A percentile compares a stretch with the other conserved stretches of the same genome.
phyloP scores from a whole-genome alignment of 2,888 invertebrate species.

The Drosophila atripex region DNA sequence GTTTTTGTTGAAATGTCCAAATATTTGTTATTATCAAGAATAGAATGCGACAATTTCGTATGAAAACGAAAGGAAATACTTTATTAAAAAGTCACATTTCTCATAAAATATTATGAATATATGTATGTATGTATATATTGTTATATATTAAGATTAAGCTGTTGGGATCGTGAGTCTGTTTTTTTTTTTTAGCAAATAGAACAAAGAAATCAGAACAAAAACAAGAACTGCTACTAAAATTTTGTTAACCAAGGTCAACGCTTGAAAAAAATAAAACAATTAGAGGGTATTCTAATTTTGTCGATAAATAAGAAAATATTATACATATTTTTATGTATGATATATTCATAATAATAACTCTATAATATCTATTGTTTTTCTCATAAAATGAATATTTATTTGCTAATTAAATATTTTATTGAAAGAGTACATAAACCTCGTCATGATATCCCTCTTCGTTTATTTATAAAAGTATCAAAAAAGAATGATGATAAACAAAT shows the following conservation, averaged over 20 bases:
- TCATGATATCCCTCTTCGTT: neutral
- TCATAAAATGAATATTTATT: too few relatives aligned
- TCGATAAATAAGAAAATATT: neutral
- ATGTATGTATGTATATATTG: slow-evolving; percentile 25
- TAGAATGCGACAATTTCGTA: neutral
- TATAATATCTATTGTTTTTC: neutral
- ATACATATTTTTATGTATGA: neutral
- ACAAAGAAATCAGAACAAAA: slow-evolving; percentile 58
- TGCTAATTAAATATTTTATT: neutral
- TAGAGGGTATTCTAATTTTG: slow-evolving; percentile 3
- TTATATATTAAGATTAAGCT: neutral
- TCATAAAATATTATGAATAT: slow-evolving; percentile 26
- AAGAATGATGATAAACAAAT: slow-evolving; percentile 38
- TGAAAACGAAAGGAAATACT: slow-evolving; percentile 43
- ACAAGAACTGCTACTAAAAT: slow-evolving; percentile 22
- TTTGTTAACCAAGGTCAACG: slow-evolving; percentile 77
- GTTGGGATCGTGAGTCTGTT: slow-evolving; percentile 44
- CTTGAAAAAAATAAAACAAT: slow-evolving; percentile 6
- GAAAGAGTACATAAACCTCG: neutral
- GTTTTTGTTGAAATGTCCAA: neutral
- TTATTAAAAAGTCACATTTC: slow-evolving; percentile 43
- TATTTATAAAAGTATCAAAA: slow-evolving; percentile 26
- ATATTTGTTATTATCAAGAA: neutral
- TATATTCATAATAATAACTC: neutral
- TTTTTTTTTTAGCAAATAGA: slow-evolving; percentile 62